Evolutionary conservation across 2,113 vertebrate species (phyloP).

Genomic region (Bothrops jararaca): DNA sequence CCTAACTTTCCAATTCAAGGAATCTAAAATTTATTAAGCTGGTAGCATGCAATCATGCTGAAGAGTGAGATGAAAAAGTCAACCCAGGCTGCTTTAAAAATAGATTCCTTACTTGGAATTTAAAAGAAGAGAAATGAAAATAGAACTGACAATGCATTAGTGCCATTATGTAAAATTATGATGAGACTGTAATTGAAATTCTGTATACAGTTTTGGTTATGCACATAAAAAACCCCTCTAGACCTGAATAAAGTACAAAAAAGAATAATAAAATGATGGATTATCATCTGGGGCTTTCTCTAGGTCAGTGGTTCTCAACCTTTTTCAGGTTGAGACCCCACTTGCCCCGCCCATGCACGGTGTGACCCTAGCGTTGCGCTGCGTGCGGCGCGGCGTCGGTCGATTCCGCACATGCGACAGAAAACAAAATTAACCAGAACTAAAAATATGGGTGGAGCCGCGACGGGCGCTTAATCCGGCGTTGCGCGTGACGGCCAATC

Average conservation of each 20-base stretch:
- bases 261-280: not conserved
- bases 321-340: too few species aligned
- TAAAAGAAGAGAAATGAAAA: not conserved
- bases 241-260: not conserved
- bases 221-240: not conserved
- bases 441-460: too few species aligned
- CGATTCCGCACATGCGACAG: too few species aligned
- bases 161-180: not conserved
- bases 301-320: too few species aligned
- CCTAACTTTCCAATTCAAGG: not conserved
- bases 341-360: too few species aligned
- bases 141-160: not conserved
- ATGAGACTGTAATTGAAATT: not conserved
- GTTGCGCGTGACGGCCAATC: too few species aligned
- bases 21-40: not conserved
- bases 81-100: not conserved
- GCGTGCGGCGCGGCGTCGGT: too few species aligned
- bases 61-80: not conserved
- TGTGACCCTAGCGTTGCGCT: too few species aligned
- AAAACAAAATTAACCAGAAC: too few species aligned
- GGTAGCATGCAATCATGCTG: not conserved
- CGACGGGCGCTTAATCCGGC: too few species aligned
- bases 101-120: not conserved
- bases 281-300: not conserved
- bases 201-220: not conserved